These are phyloP conservation scores for Magallana angulata DNA, from an alignment of 1,140 invertebrate species.

Conservation along the genomic window DNA sequence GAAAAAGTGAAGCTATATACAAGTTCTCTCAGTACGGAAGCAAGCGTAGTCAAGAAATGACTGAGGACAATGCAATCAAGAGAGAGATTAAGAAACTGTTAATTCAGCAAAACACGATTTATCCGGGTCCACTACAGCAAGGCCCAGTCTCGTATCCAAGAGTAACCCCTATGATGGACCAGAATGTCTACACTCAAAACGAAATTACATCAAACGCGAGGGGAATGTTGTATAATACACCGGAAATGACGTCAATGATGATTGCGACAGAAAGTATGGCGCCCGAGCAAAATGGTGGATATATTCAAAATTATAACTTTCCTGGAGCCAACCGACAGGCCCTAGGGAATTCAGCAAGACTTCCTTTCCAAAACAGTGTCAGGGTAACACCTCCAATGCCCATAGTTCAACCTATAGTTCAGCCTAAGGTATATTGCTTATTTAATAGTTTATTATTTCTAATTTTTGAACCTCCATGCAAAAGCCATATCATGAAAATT, in stretches of 20 bases:
- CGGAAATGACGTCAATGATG: slow-evolving; percentile 17
- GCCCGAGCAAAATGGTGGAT: neutral
- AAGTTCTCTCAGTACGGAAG: slow-evolving; percentile 6
- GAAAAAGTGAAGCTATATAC: slow-evolving; percentile 17
- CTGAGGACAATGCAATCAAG: neutral
- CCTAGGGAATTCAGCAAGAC: slow-evolving; percentile 2
- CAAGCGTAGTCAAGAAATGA: neutral
- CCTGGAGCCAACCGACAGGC: slow-evolving; percentile 4
- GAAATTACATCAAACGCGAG: neutral
- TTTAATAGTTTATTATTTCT: no score
- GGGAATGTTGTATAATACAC: slow-evolving; percentile 1
- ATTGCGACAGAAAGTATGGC: neutral
- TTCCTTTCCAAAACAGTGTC: neutral
- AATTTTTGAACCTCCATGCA: no score
- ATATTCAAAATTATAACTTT: slow-evolving; percentile 13
- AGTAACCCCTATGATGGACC: slow-evolving; percentile 11
- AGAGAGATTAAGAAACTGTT: slow-evolving; percentile 8
- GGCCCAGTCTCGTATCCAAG: neutral
- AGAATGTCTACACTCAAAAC: neutral
- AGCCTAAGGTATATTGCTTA: no score
- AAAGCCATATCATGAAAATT: no score
- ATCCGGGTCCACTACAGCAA: neutral
- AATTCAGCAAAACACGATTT: slow-evolving; percentile 10
- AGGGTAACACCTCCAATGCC: neutral
- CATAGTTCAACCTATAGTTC: neutral